Evolutionary conservation across 2,888 invertebrate genomes (phyloP), one percentile per base, ranked within the genome.

Genomic region (Chrysina gloriosa): DNA sequence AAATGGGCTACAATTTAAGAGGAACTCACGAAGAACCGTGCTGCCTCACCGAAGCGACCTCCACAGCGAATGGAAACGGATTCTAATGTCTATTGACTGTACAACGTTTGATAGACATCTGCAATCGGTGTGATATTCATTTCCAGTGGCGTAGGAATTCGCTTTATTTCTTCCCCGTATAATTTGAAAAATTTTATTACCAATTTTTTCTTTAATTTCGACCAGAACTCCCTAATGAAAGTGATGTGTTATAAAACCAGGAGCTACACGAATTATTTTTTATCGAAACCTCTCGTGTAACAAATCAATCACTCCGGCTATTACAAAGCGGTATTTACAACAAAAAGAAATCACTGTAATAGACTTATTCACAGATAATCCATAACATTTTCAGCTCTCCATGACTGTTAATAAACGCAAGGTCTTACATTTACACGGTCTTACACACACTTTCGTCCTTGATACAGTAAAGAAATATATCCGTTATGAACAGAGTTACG

Each of bases 381-480:
- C n/a, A n/a, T n/a, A n/a, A n/a, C n/a, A n/a, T n/a, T n/a, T n/a
- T n/a, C n/a, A n/a, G n/a, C n/a, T n/a, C n/a, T n/a, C n/a, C n/a
- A n/a, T n/a, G n/a, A n/a, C n/a, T 36, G n/a, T 36, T 36, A 36
- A n/a, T 7, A 36, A 3, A 4, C 3, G n/a, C 11, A 36, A 36
- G 36, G 36, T 56, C 21, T 56, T 21, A 31, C n/a, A 56, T 34
- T 56, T 48, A 48, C 21, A 23, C 48, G 6, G 48, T 27, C 4
- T 25, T 48, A 48, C n/a, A n/a, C 48, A 27, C 7, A 47, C 16
- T 2, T 29, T n/a, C 23, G 42, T 42, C 58, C 58, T 58, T 58
- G 58, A 42, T 58, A 58, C 14, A 25, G 14, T 39, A 58, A 58
- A 58, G 58, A 58, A 58, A 58, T 34, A 42, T 27, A 58, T 42